Percentiles rank a stretch among this genome's conserved stretches.
Conservation (phyloP, 2,888 invertebrate species). For the Dolomedes plantarius region DNA sequence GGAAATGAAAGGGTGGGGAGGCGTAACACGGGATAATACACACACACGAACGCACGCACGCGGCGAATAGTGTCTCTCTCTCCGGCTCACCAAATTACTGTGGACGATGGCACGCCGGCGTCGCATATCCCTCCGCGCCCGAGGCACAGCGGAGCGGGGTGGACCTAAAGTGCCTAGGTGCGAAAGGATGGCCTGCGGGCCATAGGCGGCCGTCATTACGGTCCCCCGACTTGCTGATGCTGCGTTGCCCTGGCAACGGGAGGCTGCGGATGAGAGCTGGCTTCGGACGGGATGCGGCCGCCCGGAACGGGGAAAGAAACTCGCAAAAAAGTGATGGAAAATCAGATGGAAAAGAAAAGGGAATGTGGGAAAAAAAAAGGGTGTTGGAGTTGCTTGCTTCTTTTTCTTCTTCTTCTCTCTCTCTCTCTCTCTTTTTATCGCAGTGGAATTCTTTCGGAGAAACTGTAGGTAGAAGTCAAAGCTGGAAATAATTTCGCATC, state of each 20-base stretch:
- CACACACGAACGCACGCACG: not conserved
- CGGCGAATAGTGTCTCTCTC: constrained; percentile 5
- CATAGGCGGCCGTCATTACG: constrained; percentile 39
- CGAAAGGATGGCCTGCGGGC: constrained; percentile 54
- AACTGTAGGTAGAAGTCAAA: not conserved
- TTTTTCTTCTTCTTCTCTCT: not conserved
- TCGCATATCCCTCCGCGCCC: not conserved
- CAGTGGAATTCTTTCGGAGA: not conserved
- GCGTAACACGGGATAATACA: constrained; percentile 22
- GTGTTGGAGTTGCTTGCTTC: not conserved
- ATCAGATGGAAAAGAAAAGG: constrained; percentile 13
- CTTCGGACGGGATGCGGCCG: constrained; percentile 16
- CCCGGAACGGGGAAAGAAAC: constrained; percentile 25
- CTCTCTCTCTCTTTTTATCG: too few relatives aligned
- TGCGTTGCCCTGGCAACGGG: constrained; percentile 47
- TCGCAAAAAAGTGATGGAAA: constrained; percentile 10
- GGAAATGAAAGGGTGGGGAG: constrained; percentile 26
- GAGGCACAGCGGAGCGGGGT: not conserved
- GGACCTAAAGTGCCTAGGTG: constrained; percentile 63
- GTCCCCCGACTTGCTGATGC: constrained; percentile 64
- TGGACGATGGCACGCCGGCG: constrained; percentile 6
- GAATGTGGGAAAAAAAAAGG: not conserved
- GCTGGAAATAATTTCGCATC: not conserved
- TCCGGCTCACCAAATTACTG: constrained; percentile 47
- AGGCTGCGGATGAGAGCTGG: constrained; percentile 52